Base-by-base conservation (phyloP, 2,113 vertebrate species). In the Cinclus cinclus region DNA sequence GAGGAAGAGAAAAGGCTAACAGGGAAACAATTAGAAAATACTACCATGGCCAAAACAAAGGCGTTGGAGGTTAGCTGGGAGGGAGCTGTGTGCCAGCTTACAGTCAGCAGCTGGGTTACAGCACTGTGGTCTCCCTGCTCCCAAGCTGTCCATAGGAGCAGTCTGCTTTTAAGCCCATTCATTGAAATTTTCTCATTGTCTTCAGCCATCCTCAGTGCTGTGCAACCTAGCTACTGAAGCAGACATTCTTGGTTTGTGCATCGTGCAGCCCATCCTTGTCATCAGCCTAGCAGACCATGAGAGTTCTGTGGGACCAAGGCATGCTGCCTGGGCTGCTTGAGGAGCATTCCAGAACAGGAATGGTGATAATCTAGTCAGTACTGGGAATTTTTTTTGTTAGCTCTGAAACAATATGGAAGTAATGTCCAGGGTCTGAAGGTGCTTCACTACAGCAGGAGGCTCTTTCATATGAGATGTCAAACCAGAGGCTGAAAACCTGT, bases 11-110 rank as follows among this genome's bases (percentile, higher is more conserved):
- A 87, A 90, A 87, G 53, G 20, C 80, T 87, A 89, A 89, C 0
- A 0, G 74, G 80, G 62, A 95, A 96, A 91, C 87, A 96, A 87
- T 92, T 91, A 68, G 58, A 89, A 90, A 88, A 87, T 74, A 74
- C 68, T 60, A 87, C 90, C 24, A 52, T 18, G 7, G 4, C 47
- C 75, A 80, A 77, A 93, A 86, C 52, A 91, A 88, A 90, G 65
- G 42, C 4, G 4, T 90, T 90, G 52, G 78, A 82, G 55, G 55
- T 62, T 73, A 87, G 67, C 59, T 2, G 41, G 67, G 77, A 49
- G 58, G 50, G 46, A 82, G 46, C 55, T 73, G 78, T 1, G 4
- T 91, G 77, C 93, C 73, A 84, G 13, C 37, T 68, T 75, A 25
- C 49, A 92, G 87, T 67, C 65, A 94, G 83, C 83, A 83, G 13